A percentile compares a stretch with the other conserved stretches of the same genome.
These are phyloP conservation scores for Drosophila leonis DNA, from an alignment of 2,888 invertebrate species.

Conservation along the genomic window DNA sequence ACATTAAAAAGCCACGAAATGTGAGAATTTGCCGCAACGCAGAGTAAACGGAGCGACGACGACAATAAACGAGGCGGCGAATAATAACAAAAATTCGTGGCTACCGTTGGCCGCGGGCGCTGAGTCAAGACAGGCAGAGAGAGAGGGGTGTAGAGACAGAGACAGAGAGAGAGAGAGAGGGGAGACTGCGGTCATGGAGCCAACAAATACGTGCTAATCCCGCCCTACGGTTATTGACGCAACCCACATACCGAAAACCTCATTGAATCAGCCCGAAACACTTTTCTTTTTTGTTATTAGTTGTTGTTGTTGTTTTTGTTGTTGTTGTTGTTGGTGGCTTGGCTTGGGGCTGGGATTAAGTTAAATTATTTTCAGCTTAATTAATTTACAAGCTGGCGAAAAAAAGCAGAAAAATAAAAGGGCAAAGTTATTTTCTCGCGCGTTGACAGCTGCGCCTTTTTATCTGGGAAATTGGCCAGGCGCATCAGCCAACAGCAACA, in stretches of 20 bases:
- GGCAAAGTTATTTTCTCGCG: slow-evolving; percentile 41
- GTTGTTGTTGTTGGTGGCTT: neutral
- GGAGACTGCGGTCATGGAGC: slow-evolving; percentile 9
- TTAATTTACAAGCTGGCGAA: slow-evolving; percentile 67
- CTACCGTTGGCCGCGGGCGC: slow-evolving; percentile 45
- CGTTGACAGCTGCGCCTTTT: slow-evolving; percentile 65
- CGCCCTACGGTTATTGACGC: slow-evolving; percentile 71
- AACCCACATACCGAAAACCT: slow-evolving; percentile 59
- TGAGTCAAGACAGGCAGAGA: slow-evolving; percentile 5
- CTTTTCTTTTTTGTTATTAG: slow-evolving; percentile 44
- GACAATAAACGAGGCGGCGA: slow-evolving; percentile 1
- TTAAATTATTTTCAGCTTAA: slow-evolving; percentile 75
- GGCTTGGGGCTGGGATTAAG: slow-evolving; percentile 60
- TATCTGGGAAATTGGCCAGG: slow-evolving; percentile 58
- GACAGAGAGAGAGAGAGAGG: neutral
- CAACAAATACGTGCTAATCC: slow-evolving; percentile 67
- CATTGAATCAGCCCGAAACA: slow-evolving; percentile 37
- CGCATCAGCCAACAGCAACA: slow-evolving; percentile 32
- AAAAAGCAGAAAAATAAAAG: slow-evolving; percentile 40
- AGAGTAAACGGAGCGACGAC: neutral
- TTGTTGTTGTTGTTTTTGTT: slow-evolving; percentile 47
- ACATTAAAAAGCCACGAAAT: slow-evolving; percentile 20
- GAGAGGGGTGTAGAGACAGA: neutral
- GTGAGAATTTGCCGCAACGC: slow-evolving; percentile 29
- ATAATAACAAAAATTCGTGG: slow-evolving; percentile 18